These are phyloP conservation scores for Sciurus carolinensis DNA, from an alignment of 2,797 vertebrate genomes.

Conservation along the genomic window DNA sequence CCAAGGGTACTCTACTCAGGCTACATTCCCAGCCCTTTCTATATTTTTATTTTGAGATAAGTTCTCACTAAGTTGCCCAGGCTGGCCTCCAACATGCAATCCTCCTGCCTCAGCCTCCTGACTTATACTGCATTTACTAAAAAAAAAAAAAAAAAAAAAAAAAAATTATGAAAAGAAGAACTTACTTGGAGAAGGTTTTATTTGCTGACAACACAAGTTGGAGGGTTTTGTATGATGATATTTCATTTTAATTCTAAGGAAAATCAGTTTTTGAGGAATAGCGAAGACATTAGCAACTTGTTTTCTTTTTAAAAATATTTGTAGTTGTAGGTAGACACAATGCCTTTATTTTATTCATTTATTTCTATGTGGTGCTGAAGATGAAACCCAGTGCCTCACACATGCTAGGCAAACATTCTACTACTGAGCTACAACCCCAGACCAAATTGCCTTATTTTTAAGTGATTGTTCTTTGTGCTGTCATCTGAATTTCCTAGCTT, in stretches of 20 bases:
- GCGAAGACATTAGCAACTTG: neutral
- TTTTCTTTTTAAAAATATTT: neutral
- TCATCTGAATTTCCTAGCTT: neutral
- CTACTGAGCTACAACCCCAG: no score
- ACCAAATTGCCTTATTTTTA: slow-evolving; percentile 13
- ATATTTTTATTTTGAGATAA: no score
- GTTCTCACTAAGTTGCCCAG: no score
- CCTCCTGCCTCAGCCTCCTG: no score
- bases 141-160: neutral
- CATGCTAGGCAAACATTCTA: no score
- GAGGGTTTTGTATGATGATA: neutral
- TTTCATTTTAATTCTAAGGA: slow-evolving; percentile 53
- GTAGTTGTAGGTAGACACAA: no score
- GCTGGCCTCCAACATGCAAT: no score
- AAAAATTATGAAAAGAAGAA: neutral
- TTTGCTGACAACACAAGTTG: neutral
- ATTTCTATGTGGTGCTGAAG: no score
- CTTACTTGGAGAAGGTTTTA: slow-evolving; percentile 3
- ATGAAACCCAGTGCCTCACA: no score
- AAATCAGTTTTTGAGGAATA: neutral
- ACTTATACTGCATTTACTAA: neutral
- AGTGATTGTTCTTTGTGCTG: slow-evolving; percentile 15
- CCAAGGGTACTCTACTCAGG: no score
- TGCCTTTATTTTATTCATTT: no score
- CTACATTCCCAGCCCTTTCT: no score